Base-by-base conservation (phyloP, 2,888 invertebrate species). In the Hartigia nigra region DNA sequence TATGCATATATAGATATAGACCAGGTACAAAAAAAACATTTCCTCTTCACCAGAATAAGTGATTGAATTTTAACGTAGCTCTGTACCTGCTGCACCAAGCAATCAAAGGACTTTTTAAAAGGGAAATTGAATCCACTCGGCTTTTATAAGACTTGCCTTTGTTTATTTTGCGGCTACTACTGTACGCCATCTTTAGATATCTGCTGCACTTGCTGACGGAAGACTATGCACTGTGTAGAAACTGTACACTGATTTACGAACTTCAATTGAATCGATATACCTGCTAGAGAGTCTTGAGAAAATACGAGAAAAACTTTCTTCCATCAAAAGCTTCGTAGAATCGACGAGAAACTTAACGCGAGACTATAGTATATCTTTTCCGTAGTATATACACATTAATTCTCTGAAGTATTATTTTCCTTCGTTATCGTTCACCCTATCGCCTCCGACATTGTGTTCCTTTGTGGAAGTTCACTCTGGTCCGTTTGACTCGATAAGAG, bases 1-100 rank as follows among this genome's bases (percentile, higher is more conserved):
- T 70, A 74, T 76, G 12, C 74, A 78, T 76, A 77, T 70, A 76
- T 55, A 36, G 69, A 55, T 74, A 75, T 75, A 76, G 69, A 70
- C 75, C 31, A 36, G 72, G 77, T 77, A 12, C 34, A 76, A 78
- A 36, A 31, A 74, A 36, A 31, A 74, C 55, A 32, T 31, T 34
- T 74, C 55, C 77, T 82, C 78, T 82, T 82, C 81, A 79, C 81
- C 55, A 70, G 75, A 35, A 77, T 83, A 81, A 82, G 81, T 83
- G 78, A 84, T 82, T 83, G 81, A 81, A 76, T 83, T 77, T 81
- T 77, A 78, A 55, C 55, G 55, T 55, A 23, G 55, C 9, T 55
- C 55, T 55, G 9, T 55, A 23, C 55, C 55, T 55, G 55, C 23
- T 55, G 23, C 55, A 55, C 23, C 9, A 14, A 55, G 9, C 55